Base-by-base conservation (phyloP, 2,888 invertebrate genomes). In the Zele albiditarsus region DNA sequence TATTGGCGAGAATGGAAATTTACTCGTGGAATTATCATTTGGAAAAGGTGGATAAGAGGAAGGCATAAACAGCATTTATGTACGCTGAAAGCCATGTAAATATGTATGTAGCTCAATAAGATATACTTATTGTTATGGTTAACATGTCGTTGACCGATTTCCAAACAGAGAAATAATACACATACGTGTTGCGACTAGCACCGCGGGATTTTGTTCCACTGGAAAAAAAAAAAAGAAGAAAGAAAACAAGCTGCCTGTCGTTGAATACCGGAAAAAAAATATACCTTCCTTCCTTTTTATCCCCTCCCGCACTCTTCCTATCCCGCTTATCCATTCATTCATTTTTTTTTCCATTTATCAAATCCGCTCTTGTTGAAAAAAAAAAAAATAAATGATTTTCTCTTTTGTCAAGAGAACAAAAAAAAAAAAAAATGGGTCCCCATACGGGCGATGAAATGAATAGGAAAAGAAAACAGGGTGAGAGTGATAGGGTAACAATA, bases 21-120 rank as follows among this genome's bases (percentile, higher is more conserved):
- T 53, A 53, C 68, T 68, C 31, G 31, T 53, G 46, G 20, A 63
- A 46, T 46, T 46, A 66, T 38, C 27, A 66, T 23, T 38, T 23
- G 66, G 49, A 46, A 46, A 66, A 14, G 16, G 25, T 65, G 42
- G 62, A 62, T 71, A 62, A 28, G 71, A 70, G 25, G 77, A 77
- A 78, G 82, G 75, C 79, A 69, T 77, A 78, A 78, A 82, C 74
- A 68, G 74, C 68, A 71, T 77, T 68, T 72, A 76, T 74, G 74
- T 76, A 78, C 81, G 80, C 81, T 60, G 77, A 85, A 83, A 84
- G 83, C 77, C 79, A 80, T 89, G 89, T 89, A 89, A 86, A 89
- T 89, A 89, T 89, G 89, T 89, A 89, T 87, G 88, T 89, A 89
- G 88, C 83, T 83, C 84, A 82, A 86, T 87, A 87, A 88, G 84